Evolutionary conservation across 2,797 vertebrate species (phyloP), one percentile per base, ranked within the genome.

Genomic region (Myoxocephalus aenaeus): DNA sequence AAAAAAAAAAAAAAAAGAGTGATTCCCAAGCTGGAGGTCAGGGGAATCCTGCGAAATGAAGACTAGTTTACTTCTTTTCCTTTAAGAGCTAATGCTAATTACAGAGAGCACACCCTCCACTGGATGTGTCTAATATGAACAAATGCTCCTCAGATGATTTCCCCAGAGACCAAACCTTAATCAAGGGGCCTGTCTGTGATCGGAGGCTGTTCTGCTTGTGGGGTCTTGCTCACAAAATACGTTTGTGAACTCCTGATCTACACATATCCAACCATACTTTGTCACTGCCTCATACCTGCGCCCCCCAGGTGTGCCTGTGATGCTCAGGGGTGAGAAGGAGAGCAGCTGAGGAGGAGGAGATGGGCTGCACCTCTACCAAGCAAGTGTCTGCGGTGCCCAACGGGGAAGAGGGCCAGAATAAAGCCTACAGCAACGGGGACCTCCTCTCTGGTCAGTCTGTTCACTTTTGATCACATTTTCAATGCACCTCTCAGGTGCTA

Each of bases 361-460:
- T 99, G 98, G 98, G 98, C 97, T 99, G 98, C 96, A 97, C 98
- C 92, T 99, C 98, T 42, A 97, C 97, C 89, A 99, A 99, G 96
- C 98, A 99, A 96, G 97, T 99, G 93, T 98, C 97, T 91, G 96
- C 98, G 89, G 98, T 98, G 94, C 96, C 98, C 93, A 98, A 95
- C 79, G 96, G 97, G 86, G 98, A 99, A 92, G 98, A 99, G 94
- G 97, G 96, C 93, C 97, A 97, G 87, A 96, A 95, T 86, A 99
- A 98, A 83, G 96, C 94, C 91, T 96, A 97, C 91, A 97, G 97
- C 96, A 99, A 99, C 1, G 98, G 98, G 92, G 98, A 99, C 93
- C 96, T 97, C 83, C 96, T 97, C 93, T 97, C 97, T 27, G 98
- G 97, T 99, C 90, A 96, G 97, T 96, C 25, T 59, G 22, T 11